Base-by-base conservation (phyloP, 2,888 invertebrate species). In the Ceramica pisi region DNA sequence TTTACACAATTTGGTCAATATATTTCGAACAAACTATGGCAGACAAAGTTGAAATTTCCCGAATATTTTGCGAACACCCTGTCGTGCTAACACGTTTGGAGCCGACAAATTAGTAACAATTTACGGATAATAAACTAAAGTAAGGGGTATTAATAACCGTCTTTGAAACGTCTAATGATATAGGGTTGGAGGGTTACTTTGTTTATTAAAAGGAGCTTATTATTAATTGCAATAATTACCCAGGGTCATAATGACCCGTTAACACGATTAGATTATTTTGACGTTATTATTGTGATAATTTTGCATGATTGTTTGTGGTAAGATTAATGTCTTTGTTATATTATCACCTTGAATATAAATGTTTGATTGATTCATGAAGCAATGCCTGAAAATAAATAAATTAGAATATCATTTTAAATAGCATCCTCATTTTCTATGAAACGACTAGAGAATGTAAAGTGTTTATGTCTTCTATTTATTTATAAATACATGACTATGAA, bases 151-250 rank as follows among this genome's bases (percentile, higher is more conserved):
- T 86, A 86, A 86, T 86, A 85, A 84, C 85, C 81, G 86, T 82
- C 74, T 86, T 86, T 78, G 79, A 86, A 82, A 80, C 74, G 73
- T 78, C 82, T 86, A 81, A 84, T 82, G 83, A 86, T 80, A 78
- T 81, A 82, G 77, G 82, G 80, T 71, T 71, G 81, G 81, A 84
- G 83, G 86, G 84, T 80, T 84, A 79, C 82, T 79, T 78, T 81
- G 81, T 78, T 83, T 87, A 80, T 81, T 78, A 81, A 82, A 86
- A 84, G 82, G 79, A 75, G 78, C 66, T 80, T 78, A 78, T 82
- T 85, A 86, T 85, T 79, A 75, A 86, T 86, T 68, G 82, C 79
- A 86, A 87, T 84, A 83, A 87, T 86, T 81, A 88, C 83, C 83
- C 81, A 51, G 67, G 68, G 75, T 84, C 78, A 79, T 86, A 81